Conservation (phyloP, 2,797 vertebrate genomes). For the Sebastes oblongus region DNA sequence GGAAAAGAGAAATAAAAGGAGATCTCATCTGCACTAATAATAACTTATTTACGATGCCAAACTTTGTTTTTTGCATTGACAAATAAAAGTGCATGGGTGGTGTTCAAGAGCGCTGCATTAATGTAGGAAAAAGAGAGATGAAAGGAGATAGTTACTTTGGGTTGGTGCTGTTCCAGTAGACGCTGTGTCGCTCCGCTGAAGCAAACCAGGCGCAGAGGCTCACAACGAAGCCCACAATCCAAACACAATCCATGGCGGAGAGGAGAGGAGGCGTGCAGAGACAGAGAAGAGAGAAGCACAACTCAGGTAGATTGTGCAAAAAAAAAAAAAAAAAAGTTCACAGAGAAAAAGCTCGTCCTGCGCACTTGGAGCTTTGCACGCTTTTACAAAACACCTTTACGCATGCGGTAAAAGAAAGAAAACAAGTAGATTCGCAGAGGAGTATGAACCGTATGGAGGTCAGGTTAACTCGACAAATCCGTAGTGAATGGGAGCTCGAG, state of each 20-base stretch:
- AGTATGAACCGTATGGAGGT: background rate
- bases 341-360: background rate
- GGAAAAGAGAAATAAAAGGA: accelerated
- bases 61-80: background rate
- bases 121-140: accelerated
- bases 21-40: background rate
- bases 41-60: background rate
- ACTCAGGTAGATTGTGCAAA: conserved; percentile 42
- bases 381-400: background rate
- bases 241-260: conserved; percentile 80
- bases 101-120: background rate
- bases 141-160: conserved; percentile 72
- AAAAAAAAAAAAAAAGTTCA: conserved; percentile 17
- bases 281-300: conserved; percentile 2
- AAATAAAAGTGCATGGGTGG: background rate
- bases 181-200: conserved; percentile 81
- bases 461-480: conserved; percentile 37
- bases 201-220: conserved; percentile 74
- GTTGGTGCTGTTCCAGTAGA: conserved; percentile 86
- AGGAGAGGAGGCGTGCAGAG: conserved; percentile 40
- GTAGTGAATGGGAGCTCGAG: conserved; percentile 66
- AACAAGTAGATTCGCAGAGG: background rate
- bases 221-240: conserved; percentile 68
- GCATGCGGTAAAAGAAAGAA: background rate
- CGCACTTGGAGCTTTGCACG: background rate